Evolutionary conservation across 2,113 vertebrate species (phyloP), one percentile per base, ranked within the genome.

Genomic region (Saimiri boliviensis): DNA sequence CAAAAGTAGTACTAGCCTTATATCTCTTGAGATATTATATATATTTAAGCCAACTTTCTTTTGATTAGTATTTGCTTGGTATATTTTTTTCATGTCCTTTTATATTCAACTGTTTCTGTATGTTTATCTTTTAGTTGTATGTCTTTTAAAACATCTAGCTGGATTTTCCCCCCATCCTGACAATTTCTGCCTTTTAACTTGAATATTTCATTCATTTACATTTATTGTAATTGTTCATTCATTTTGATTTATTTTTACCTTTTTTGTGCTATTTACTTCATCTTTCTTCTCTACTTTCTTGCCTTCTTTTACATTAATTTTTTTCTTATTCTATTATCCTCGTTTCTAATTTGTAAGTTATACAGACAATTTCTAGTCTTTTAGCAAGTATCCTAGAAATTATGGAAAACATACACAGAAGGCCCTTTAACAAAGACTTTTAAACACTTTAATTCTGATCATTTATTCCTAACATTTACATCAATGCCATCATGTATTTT

Each of bases 171-270:
- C 25, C 13, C 6, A 76, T 70, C 19, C 10, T 77, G 47, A 83
- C 25, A 77, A 63, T 90, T 17, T 86, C 40, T 94, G 70, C 47
- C 45, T 89, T 91, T 86, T 92, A 97, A 79, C 37, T 66, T 76
- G n/a, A 79, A 37, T 45, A 91, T 54, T 90, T 70, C 86, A 16
- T 37, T 71, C 58, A 86, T 60, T 95, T 83, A 93, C 13, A 92
- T 73, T 93, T 95, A 93, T 58, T 93, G 27, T 56, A 85, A 84
- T 8, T 92, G 12, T 40, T 88, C 45, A 80, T 63, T 8, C 77
- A 49, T 83, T 79, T 54, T 82, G 63, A 45, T 66, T 76, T 82
- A 89, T 16, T 94, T 91, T 80, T 52, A 45, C 32, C 73, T 77
- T 82, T 77, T 60, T 68, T 74, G 21, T 58, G 23, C 30, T 68